Conservation (phyloP, 2,113 vertebrate species). For the Clarias magur region DNA sequence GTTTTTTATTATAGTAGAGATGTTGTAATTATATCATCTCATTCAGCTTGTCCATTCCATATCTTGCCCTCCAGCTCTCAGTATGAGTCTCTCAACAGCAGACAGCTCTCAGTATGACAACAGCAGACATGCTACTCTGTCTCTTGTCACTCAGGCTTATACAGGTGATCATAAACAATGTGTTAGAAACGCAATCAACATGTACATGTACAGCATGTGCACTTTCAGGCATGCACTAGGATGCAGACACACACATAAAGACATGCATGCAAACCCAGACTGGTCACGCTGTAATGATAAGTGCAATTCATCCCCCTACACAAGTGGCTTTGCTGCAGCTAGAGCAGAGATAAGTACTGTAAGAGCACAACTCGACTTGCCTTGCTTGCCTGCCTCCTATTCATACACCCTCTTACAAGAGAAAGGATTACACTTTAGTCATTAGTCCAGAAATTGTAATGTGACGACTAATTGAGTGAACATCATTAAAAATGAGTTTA, state of each 20-base stretch:
- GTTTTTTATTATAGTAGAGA: not conserved
- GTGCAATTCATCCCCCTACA: conserved; percentile 51
- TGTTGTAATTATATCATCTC: not conserved
- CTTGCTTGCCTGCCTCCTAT: conserved; percentile 48
- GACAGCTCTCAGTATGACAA: not conserved
- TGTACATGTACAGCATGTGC: not conserved
- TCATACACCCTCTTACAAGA: conserved; percentile 33
- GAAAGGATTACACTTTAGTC: not conserved
- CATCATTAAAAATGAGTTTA: not conserved
- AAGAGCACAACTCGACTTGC: conserved; percentile 52
- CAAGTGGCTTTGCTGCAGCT: conserved; percentile 49
- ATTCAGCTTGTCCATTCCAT: not conserved
- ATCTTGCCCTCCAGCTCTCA: not conserved
- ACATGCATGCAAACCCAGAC: conserved; percentile 55
- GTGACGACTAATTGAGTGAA: not conserved
- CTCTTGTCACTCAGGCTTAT: not conserved
- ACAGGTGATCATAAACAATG: conserved; percentile 2
- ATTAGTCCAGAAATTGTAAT: not conserved
- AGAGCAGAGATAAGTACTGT: conserved; percentile 60
- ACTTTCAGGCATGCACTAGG: conserved; percentile 27
- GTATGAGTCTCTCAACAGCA: not conserved
- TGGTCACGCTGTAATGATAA: conserved; percentile 45
- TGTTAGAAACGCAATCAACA: not conserved
- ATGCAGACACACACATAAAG: conserved; percentile 25
- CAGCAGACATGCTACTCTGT: conserved; percentile 3